Evolutionary conservation across 2,113 vertebrate species (phyloP).

Genomic region (Saccopteryx bilineata): DNA sequence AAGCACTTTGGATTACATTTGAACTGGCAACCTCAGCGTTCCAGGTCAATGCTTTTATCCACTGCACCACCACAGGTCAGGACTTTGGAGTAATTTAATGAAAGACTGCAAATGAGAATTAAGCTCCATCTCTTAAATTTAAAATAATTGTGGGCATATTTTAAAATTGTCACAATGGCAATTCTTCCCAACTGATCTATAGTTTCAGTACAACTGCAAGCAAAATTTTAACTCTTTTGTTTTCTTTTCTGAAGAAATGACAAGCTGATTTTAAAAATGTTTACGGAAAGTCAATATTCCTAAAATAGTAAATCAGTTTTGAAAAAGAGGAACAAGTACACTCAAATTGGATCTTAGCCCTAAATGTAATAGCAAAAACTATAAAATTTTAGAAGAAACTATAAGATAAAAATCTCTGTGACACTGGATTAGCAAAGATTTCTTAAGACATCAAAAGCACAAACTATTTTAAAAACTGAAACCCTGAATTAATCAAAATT

Average conservation of each 20-base stretch:
- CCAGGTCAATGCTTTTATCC: too few relatives aligned
- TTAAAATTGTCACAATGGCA: background rate
- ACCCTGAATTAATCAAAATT: background rate
- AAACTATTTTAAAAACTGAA: constrained; percentile 18
- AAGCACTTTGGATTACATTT: background rate
- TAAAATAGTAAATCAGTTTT: constrained; percentile 35
- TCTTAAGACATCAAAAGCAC: constrained; percentile 31
- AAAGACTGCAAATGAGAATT: constrained; percentile 38
- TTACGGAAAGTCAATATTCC: background rate
- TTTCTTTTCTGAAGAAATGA: constrained; percentile 40
- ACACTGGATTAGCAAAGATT: background rate
- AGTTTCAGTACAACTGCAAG: constrained; percentile 25
- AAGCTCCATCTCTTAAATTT: background rate
- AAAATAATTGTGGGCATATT: constrained; percentile 32
- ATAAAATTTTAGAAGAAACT: constrained; percentile 35
- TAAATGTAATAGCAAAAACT: constrained; percentile 2
- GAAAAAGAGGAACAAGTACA: constrained; percentile 40
- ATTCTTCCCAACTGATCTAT: background rate
- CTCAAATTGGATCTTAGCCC: background rate
- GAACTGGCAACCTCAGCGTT: too few relatives aligned
- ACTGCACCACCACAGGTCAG: too few relatives aligned
- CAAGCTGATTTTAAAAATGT: background rate
- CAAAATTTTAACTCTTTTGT: background rate
- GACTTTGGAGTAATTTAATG: background rate
- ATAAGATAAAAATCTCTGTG: constrained; percentile 33